Percentiles rank a stretch among this genome's conserved stretches.
Evolutionary conservation across 2,113 vertebrate genomes (phyloP).

Genomic region (Caranx ignobilis): DNA sequence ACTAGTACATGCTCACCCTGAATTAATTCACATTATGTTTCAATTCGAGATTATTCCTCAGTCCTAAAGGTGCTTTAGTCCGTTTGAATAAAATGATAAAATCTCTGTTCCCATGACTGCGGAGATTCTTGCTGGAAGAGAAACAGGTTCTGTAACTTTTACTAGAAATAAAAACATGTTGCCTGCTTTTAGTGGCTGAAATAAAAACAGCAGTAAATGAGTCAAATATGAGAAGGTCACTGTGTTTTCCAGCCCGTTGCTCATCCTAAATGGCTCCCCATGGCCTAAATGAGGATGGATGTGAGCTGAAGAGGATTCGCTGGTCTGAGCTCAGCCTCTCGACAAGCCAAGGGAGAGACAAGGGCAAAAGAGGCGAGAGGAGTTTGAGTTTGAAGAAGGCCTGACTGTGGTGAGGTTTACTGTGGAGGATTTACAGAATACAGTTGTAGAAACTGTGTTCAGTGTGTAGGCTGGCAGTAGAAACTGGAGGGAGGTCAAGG

Average conservation of each 20-base stretch:
- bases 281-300: slow-evolving; percentile 77
- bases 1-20: slow-evolving; percentile 38
- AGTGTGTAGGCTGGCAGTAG: slow-evolving; percentile 27
- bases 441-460: slow-evolving; percentile 28
- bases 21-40: slow-evolving; percentile 48
- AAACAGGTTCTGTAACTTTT: slow-evolving; percentile 25
- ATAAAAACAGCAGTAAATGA: slow-evolving; percentile 71
- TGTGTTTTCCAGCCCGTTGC: slow-evolving; percentile 75
- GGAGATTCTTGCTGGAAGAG: slow-evolving; percentile 8
- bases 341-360: slow-evolving; percentile 42
- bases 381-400: slow-evolving; percentile 41
- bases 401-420: slow-evolving; percentile 35
- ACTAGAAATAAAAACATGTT: slow-evolving; percentile 49
- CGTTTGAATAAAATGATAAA: slow-evolving; percentile 34
- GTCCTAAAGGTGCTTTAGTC: slow-evolving; percentile 38
- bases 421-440: slow-evolving; percentile 52
- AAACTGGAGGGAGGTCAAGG: slow-evolving; percentile 43
- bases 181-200: slow-evolving; percentile 35
- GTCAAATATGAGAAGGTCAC: slow-evolving; percentile 79
- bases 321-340: slow-evolving; percentile 55
- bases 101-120: slow-evolving; percentile 22
- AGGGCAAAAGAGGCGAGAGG: slow-evolving; percentile 57
- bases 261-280: slow-evolving; percentile 70
- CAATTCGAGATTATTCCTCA: slow-evolving; percentile 37
- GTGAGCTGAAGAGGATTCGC: slow-evolving; percentile 62